Percentiles rank a stretch among this genome's conserved stretches.
Conservation (phyloP, 2,888 invertebrate species). For the Limnephilus auricula region DNA sequence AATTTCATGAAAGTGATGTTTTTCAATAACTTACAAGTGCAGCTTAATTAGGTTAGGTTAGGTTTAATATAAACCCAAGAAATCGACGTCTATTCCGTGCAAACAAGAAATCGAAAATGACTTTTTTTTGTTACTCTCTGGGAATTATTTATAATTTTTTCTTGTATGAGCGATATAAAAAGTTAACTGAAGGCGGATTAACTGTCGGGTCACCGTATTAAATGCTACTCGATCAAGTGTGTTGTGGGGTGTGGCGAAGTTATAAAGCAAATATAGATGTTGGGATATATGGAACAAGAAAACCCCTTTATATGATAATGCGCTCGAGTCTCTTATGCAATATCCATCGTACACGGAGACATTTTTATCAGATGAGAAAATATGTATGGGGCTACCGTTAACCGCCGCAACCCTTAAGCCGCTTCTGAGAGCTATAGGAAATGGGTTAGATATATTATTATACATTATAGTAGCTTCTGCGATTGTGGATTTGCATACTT, state of each 20-base stretch:
- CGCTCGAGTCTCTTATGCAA: constrained; percentile 27
- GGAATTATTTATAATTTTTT: too few relatives aligned
- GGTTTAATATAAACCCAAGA: too few relatives aligned
- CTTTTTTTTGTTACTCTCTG: too few relatives aligned
- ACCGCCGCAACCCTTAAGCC: constrained; percentile 1
- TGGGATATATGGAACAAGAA: constrained; percentile 17
- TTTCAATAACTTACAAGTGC: too few relatives aligned
- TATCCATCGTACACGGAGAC: constrained; percentile 13
- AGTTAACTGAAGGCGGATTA: too few relatives aligned
- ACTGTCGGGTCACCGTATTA: too few relatives aligned
- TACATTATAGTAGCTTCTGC: background rate
- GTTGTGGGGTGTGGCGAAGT: background rate
- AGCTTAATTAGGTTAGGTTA: too few relatives aligned
- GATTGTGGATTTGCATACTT: background rate
- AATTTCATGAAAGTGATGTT: too few relatives aligned
- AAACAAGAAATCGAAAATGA: too few relatives aligned
- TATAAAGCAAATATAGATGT: constrained; percentile 22
- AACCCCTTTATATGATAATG: constrained; percentile 49
- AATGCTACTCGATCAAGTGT: background rate
- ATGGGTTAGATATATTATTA: background rate
- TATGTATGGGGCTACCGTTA: constrained; percentile 23
- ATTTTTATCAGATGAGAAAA: constrained; percentile 45
- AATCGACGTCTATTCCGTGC: too few relatives aligned
- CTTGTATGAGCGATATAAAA: too few relatives aligned
- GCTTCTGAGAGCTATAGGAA: background rate